A percentile compares a stretch with the other conserved stretches of the same genome.
phyloP scores from a whole-genome alignment of 2,113 vertebrate species.

The Hydropotes inermis region DNA sequence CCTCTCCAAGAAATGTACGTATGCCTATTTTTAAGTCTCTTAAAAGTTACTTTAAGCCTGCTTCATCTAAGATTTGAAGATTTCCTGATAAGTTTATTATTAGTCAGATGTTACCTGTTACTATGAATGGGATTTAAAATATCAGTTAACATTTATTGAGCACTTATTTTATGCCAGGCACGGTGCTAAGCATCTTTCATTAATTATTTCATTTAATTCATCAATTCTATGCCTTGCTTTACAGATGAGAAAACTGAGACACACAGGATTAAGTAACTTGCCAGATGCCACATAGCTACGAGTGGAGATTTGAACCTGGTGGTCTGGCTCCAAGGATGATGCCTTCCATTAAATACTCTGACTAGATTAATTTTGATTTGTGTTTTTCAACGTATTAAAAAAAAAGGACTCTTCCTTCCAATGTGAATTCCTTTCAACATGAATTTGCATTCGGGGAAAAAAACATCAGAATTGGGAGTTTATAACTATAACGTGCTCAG shows the following conservation, averaged over 20 bases:
- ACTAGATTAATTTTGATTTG: constrained; percentile 31
- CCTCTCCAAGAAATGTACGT: neutral
- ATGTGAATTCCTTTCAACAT: constrained; percentile 49
- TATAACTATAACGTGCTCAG: neutral
- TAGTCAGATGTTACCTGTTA: constrained; percentile 18
- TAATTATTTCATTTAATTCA: constrained; percentile 27
- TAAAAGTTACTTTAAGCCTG: neutral
- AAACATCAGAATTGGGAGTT: constrained; percentile 61
- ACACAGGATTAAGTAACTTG: neutral
- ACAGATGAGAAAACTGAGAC: constrained; percentile 3
- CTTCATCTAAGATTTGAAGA: neutral
- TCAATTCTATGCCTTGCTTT: constrained; percentile 17
- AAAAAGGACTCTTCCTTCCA: constrained; percentile 34
- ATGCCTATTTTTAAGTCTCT: neutral
- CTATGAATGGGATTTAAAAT: constrained; percentile 33
- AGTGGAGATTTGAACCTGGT: constrained; percentile 2
- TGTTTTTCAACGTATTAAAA: constrained; percentile 35
- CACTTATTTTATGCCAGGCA: constrained; percentile 60
- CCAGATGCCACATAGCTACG: neutral
- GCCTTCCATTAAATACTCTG: constrained; percentile 18
- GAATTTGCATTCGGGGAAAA: constrained; percentile 38
- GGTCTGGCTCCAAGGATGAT: neutral
- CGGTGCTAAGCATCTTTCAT: constrained; percentile 15
- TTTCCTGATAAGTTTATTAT: constrained; percentile 19
- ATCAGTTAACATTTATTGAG: constrained; percentile 64